phyloP scores from a whole-genome alignment of 2,888 invertebrate genomes.

The Bombylius discolor region DNA sequence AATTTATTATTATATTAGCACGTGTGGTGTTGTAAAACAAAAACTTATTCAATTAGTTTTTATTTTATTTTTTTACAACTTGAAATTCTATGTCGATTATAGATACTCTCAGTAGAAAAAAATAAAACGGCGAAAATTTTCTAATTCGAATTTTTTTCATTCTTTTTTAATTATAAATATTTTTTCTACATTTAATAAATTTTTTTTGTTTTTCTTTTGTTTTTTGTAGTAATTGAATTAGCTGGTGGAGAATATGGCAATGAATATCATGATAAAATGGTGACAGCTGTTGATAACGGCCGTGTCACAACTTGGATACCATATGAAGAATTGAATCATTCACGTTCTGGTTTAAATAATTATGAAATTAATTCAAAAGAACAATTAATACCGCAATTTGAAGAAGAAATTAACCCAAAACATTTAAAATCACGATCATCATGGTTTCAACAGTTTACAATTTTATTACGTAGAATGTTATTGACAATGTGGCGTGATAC shows the following conservation, averaged over 20 bases:
- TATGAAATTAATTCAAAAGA: slow-evolving; percentile 12
- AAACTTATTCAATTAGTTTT: no score
- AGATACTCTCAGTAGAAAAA: no score
- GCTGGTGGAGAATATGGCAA: slow-evolving; percentile 66
- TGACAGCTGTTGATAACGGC: slow-evolving; percentile 53
- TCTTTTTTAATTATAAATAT: no score
- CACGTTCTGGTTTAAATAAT: slow-evolving; percentile 28
- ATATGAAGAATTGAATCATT: slow-evolving; percentile 13
- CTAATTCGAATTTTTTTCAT: no score
- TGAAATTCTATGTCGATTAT: no score
- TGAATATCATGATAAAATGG: slow-evolving; percentile 53
- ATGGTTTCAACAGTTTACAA: slow-evolving; percentile 52
- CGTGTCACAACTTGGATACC: slow-evolving; percentile 42
- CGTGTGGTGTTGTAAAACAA: no score
- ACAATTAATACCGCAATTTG: slow-evolving; percentile 24
- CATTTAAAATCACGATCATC: slow-evolving; percentile 44
- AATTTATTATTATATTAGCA: no score
- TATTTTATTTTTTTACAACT: no score
- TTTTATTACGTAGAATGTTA: slow-evolving; percentile 55
- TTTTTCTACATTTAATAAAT: background rate
- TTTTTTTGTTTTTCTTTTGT: background rate
- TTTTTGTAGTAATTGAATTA: slow-evolving; percentile 58
- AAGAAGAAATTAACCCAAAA: slow-evolving; percentile 37
- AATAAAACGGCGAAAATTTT: no score
- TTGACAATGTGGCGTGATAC: slow-evolving; percentile 62